Evolutionary conservation across 1,140 invertebrate genomes (phyloP).

Genomic region (Calycopis cecrops): DNA sequence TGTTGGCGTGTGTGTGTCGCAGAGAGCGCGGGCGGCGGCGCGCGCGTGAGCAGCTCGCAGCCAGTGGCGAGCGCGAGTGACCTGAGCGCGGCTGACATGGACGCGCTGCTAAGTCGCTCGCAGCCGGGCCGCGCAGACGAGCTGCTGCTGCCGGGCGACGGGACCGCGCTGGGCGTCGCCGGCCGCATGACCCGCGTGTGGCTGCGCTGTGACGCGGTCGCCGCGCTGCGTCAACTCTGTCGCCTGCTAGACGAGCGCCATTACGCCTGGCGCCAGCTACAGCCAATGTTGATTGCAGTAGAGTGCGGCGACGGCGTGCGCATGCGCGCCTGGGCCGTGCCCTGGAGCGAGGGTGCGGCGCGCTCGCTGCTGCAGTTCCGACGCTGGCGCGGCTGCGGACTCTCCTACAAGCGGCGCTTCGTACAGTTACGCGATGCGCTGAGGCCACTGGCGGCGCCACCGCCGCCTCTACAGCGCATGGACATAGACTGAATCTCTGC

Average conservation of each 20-base stretch:
- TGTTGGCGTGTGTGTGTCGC: constrained; percentile 10
- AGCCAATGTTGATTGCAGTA: constrained; percentile 28
- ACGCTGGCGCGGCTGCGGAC: constrained; percentile 94
- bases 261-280: constrained; percentile 24
- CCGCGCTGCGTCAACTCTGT: constrained; percentile 32
- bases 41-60: constrained; percentile 46
- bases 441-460: constrained; percentile 18
- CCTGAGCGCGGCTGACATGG: constrained; percentile 41
- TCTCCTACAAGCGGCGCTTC: constrained; percentile 95
- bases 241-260: constrained; percentile 24
- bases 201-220: constrained; percentile 32
- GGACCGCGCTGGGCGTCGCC: constrained; percentile 40
- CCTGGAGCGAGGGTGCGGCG: constrained; percentile 26
- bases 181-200: constrained; percentile 83
- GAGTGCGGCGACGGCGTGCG: constrained; percentile 33
- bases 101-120: constrained; percentile 83
- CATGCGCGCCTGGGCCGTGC: constrained; percentile 40
- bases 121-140: constrained; percentile 91
- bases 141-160: constrained; percentile 78
- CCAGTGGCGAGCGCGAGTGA: constrained; percentile 29
- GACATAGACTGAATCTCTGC: constrained; percentile 7
- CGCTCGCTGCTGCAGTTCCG: constrained; percentile 88
- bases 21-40: constrained; percentile 19
- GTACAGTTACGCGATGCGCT: constrained; percentile 78
- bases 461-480: constrained; percentile 16